These are phyloP conservation scores for Sitodiplosis mosellana DNA, from an alignment of 1,140 invertebrate species.

Conservation along the genomic window DNA sequence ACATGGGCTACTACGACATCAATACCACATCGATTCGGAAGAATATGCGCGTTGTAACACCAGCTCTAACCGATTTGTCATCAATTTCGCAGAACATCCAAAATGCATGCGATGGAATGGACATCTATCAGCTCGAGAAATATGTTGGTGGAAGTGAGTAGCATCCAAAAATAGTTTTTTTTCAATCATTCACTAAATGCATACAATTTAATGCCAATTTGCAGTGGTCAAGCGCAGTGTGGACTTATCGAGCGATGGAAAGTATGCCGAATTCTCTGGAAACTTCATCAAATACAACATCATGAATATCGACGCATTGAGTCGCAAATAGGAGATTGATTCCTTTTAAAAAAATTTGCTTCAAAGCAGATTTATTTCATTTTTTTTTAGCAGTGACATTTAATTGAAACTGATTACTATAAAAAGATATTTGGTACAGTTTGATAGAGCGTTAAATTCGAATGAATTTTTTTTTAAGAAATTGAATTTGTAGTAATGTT, in stretches of 20 bases:
- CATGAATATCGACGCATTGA: constrained; percentile 25
- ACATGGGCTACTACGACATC: constrained; percentile 64
- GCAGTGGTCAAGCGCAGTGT: constrained; percentile 52
- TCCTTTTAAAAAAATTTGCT: not conserved
- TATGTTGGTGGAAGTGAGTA: constrained; percentile 31
- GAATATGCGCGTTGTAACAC: constrained; percentile 56
- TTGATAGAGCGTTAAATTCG: not conserved
- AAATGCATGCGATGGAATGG: constrained; percentile 45
- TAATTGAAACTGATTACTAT: no score
- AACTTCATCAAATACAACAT: constrained; percentile 52
- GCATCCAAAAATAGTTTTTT: not conserved
- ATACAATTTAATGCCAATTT: constrained; percentile 19
- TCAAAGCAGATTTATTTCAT: not conserved
- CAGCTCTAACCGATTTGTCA: constrained; percentile 45
- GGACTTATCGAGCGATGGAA: constrained; percentile 27
- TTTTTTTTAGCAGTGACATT: not conserved
- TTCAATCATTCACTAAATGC: not conserved
- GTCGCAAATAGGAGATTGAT: not conserved
- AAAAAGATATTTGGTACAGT: no score
- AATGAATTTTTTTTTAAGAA: not conserved
- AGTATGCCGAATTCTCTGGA: constrained; percentile 60
- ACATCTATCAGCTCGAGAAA: constrained; percentile 56
- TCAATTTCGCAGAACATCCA: constrained; percentile 48
- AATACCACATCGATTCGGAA: constrained; percentile 57
- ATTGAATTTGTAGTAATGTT: not conserved